A percentile compares a stretch with the other conserved stretches of the same genome.
These are phyloP conservation scores for Smithornis capensis DNA, from an alignment of 2,113 vertebrate genomes.

Conservation along the genomic window DNA sequence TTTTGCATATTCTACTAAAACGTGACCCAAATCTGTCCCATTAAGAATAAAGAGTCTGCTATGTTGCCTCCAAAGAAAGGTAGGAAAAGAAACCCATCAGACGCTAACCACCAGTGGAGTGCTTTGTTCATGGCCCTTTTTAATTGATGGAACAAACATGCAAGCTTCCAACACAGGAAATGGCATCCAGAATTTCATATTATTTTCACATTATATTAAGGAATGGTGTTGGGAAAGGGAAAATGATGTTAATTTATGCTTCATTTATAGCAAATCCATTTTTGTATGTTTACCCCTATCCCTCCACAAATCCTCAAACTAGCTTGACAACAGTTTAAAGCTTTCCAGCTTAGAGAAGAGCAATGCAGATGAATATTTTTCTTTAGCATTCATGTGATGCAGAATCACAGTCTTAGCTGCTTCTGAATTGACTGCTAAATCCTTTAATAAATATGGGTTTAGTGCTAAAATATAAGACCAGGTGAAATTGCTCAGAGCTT, in stretches of 20 bases:
- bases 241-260: constrained; percentile 28
- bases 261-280: constrained; percentile 40
- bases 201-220: constrained; percentile 44
- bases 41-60: neutral
- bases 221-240: neutral
- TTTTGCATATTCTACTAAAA: neutral
- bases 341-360: neutral
- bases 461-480: constrained; percentile 40
- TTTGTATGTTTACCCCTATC: constrained; percentile 2
- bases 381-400: constrained; percentile 42
- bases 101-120: neutral
- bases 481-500: constrained; percentile 42
- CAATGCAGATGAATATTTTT: neutral
- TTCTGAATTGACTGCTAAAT: constrained; percentile 42
- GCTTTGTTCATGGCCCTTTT: neutral
- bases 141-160: neutral
- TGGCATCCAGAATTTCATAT: neutral
- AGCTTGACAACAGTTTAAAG: neutral
- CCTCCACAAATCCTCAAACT: neutral
- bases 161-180: neutral
- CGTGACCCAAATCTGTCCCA: neutral
- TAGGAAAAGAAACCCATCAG: neutral
- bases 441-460: constrained; percentile 62
- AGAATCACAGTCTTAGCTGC: constrained; percentile 18
- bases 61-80: neutral